A percentile compares a stretch with the other conserved stretches of the same genome.
phyloP scores from a whole-genome alignment of 2,797 vertebrate genomes.

The Sciaenops ocellatus region DNA sequence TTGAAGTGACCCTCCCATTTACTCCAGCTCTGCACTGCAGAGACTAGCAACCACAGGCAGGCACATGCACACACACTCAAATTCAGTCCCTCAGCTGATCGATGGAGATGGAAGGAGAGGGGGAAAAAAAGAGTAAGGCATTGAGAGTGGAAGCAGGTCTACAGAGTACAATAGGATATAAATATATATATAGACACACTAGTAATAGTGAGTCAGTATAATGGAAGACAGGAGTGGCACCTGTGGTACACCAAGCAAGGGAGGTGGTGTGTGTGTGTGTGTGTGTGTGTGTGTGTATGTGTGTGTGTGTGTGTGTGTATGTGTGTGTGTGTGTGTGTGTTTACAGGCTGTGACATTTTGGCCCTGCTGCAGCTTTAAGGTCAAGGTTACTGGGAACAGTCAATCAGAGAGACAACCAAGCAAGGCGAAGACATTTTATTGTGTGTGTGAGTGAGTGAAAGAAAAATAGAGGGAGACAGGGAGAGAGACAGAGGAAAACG shows the following conservation, averaged over 20 bases:
- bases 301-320: too few species aligned
- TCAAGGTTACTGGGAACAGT: conserved; percentile 52
- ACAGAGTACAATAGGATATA: too few species aligned
- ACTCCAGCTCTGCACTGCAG: conserved; percentile 8
- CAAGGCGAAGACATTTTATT: conserved; percentile 7
- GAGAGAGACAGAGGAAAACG: conserved; percentile 5
- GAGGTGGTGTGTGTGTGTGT: background rate
- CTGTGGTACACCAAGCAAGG: background rate
- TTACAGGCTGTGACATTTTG: conserved; percentile 23
- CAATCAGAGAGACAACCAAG: conserved; percentile 36
- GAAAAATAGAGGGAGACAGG: background rate
- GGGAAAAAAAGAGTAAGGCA: background rate
- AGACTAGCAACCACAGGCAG: background rate
- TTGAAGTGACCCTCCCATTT: conserved; percentile 30
- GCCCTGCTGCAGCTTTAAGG: conserved; percentile 36
- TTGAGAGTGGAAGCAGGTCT: conserved; percentile 13
- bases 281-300: too few species aligned
- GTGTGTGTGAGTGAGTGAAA: background rate
- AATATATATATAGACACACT: too few species aligned
- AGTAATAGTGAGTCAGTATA: too few species aligned
- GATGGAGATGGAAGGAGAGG: conserved; percentile 33
- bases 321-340: conserved; percentile 31
- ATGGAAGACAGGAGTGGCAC: conserved; percentile 16
- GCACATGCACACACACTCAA: background rate
- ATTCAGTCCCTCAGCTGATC: conserved; percentile 32